A percentile compares a stretch with the other conserved stretches of the same genome.
Conservation (phyloP, 2,888 invertebrate species). For the Spodoptera exigua region DNA sequence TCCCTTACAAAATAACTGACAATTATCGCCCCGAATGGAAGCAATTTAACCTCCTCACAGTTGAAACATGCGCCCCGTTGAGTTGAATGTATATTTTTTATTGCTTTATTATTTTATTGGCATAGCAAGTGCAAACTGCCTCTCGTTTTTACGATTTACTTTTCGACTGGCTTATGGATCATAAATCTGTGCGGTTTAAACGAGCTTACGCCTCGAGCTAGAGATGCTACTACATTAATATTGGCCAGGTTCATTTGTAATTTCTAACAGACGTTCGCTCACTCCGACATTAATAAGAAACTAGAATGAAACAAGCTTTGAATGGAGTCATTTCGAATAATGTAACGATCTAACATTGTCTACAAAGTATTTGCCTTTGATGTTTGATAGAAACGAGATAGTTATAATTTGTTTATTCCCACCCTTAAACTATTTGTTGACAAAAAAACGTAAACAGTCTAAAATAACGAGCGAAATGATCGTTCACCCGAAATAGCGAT, state of each 20-base stretch:
- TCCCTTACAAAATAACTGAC: constrained; percentile 71
- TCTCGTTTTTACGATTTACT: constrained; percentile 82
- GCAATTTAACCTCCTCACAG: constrained; percentile 74
- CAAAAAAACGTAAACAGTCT: constrained; percentile 78
- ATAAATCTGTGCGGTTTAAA: constrained; percentile 80
- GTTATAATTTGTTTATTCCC: constrained; percentile 67
- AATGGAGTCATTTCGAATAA: constrained; percentile 66
- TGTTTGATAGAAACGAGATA: constrained; percentile 61
- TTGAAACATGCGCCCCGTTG: constrained; percentile 74
- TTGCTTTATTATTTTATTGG: constrained; percentile 85
- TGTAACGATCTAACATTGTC: constrained; percentile 60
- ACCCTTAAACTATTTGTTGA: constrained; percentile 67
- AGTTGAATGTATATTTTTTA: constrained; percentile 77
- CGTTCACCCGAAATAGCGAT: constrained; percentile 80
- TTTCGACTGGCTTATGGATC: constrained; percentile 73
- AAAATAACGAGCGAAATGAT: constrained; percentile 84
- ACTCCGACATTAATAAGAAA: constrained; percentile 60
- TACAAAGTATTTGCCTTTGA: constrained; percentile 69
- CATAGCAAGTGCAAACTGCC: constrained; percentile 79
- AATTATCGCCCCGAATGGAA: constrained; percentile 73
- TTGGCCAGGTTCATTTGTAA: constrained; percentile 79
- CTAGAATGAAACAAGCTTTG: constrained; percentile 62
- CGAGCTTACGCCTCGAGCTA: constrained; percentile 73
- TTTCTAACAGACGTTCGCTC: constrained; percentile 53
- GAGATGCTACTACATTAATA: constrained; percentile 78